Conservation (phyloP, 2,888 invertebrate genomes). For the Megalurothrips usitatus region DNA sequence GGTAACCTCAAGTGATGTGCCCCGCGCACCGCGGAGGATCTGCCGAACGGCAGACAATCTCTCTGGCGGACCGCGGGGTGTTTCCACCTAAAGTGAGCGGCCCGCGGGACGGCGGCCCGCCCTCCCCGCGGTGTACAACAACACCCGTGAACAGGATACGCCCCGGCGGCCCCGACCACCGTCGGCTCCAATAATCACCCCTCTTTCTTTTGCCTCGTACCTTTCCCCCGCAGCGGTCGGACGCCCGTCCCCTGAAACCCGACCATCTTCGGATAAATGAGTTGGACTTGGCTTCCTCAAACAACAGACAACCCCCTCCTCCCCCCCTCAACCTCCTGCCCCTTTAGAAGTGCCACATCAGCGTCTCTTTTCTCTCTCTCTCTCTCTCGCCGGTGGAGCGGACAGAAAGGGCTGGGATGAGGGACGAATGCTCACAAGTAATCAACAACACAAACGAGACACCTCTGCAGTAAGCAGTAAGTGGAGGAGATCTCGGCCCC, state of each 20-base stretch:
- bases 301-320: neutral
- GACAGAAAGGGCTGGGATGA: neutral
- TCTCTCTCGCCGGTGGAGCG: neutral
- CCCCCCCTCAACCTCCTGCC: neutral
- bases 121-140: too few species aligned
- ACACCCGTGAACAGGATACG: too few species aligned
- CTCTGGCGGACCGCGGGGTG: too few species aligned
- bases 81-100: too few species aligned
- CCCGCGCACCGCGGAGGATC: too few species aligned
- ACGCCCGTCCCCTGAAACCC: neutral
- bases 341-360: neutral
- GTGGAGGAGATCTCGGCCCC: neutral
- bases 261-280: neutral
- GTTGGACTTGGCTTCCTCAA: constrained; percentile 1
- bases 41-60: too few species aligned
- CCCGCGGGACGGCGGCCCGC: too few species aligned
- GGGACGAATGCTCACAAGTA: neutral
- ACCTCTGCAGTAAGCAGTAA: constrained; percentile 11
- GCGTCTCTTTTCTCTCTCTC: neutral
- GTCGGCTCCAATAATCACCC: too few species aligned
- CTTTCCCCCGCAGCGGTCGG: neutral
- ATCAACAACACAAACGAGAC: constrained; percentile 11
- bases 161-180: too few species aligned
- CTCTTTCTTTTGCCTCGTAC: too few species aligned
- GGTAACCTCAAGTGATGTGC: too few species aligned